A percentile compares a stretch with the other conserved stretches of the same genome.
These are phyloP conservation scores for Agriotes lineatus DNA, from an alignment of 2,888 invertebrate species.

Conservation along the genomic window DNA sequence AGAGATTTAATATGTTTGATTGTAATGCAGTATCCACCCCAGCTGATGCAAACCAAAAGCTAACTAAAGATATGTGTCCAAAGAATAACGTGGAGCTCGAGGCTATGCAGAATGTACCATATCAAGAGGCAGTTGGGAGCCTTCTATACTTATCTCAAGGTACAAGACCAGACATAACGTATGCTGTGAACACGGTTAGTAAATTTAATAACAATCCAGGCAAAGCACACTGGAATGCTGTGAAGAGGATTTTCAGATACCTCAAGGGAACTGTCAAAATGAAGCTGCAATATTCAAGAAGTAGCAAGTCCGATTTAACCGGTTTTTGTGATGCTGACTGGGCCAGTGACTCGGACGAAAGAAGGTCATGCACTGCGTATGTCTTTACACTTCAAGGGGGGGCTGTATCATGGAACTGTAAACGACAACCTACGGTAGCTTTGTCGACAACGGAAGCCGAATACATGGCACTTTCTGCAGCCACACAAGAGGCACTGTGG, in stretches of 20 bases:
- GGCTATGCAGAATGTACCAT: not conserved
- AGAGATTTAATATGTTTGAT: slow-evolving; percentile 9
- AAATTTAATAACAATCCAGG: not conserved
- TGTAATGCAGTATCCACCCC: not conserved
- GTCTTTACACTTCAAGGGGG: not conserved
- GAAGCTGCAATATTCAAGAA: not conserved
- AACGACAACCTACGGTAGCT: not conserved
- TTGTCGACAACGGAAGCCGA: not conserved
- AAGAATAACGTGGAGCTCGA: not conserved
- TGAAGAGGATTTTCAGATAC: not conserved
- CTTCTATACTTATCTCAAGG: not conserved
- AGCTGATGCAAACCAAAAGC: not conserved
- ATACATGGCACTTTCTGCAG: slow-evolving; percentile 52
- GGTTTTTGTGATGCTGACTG: not conserved
- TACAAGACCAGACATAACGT: not conserved
- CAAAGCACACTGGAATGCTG: not conserved
- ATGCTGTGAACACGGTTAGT: not conserved
- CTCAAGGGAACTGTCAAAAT: not conserved
- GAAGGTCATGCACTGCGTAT: not conserved
- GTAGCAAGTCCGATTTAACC: not conserved
- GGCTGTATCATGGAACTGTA: not conserved
- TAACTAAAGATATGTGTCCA: not conserved
- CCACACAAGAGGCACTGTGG: slow-evolving; percentile 51
- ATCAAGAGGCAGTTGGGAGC: not conserved
- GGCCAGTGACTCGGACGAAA: not conserved